Percentiles rank a stretch among this genome's conserved stretches.
These are phyloP conservation scores for Hylaeus anthracinus DNA, from an alignment of 1,140 invertebrate genomes.

Conservation along the genomic window DNA sequence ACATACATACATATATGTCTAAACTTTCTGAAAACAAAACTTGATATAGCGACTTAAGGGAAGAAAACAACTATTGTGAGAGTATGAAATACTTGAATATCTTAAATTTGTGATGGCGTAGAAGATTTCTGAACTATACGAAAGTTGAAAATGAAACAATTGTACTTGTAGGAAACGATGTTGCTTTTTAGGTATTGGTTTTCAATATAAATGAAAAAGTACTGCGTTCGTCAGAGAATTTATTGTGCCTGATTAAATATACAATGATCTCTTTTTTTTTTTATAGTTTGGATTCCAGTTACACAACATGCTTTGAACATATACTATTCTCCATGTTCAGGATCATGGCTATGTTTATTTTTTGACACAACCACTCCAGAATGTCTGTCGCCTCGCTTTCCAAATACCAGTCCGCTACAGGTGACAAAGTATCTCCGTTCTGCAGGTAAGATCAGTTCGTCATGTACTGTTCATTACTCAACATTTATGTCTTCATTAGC, in stretches of 20 bases:
- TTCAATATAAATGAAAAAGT: slow-evolving; percentile 42
- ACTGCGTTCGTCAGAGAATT: slow-evolving; percentile 64
- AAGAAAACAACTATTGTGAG: slow-evolving; percentile 13
- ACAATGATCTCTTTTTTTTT: slow-evolving; percentile 61
- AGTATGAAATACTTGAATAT: slow-evolving; percentile 34
- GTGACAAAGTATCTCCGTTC: slow-evolving; percentile 82
- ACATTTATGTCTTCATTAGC: not conserved
- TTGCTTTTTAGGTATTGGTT: slow-evolving; percentile 42
- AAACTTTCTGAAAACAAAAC: slow-evolving; percentile 15
- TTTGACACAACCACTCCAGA: slow-evolving; percentile 86
- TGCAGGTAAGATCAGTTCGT: slow-evolving; percentile 65
- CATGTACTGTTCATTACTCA: not conserved
- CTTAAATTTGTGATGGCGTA: slow-evolving; percentile 27
- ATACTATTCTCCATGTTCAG: slow-evolving; percentile 85
- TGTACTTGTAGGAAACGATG: slow-evolving; percentile 48
- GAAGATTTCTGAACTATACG: slow-evolving; percentile 34
- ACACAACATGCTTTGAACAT: slow-evolving; percentile 65
- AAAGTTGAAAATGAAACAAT: slow-evolving; percentile 27
- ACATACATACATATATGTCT: not conserved
- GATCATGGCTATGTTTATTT: slow-evolving; percentile 88
- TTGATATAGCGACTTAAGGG: slow-evolving; percentile 10
- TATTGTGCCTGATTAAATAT: slow-evolving; percentile 72
- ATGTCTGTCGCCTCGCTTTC: slow-evolving; percentile 84
- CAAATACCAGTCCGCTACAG: slow-evolving; percentile 85
- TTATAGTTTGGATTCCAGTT: slow-evolving; percentile 55